Evolutionary conservation across 2,888 invertebrate genomes (phyloP).

Genomic region (Caenorhabditis japonica): DNA sequence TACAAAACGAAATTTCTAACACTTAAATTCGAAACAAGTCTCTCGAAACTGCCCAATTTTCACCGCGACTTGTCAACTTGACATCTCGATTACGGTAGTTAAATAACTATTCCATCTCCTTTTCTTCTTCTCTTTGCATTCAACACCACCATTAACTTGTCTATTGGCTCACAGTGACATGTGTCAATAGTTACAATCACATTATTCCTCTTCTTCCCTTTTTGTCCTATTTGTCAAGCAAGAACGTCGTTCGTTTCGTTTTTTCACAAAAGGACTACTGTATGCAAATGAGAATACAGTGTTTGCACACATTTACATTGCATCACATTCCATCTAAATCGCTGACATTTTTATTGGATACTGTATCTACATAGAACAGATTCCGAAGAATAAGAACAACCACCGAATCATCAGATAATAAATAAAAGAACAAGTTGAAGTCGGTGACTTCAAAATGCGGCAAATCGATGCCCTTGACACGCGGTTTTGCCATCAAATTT

Average conservation of each 20-base stretch:
- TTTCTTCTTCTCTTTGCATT: constrained; percentile 7
- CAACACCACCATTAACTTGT: constrained; percentile 13
- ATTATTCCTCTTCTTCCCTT: constrained; percentile 6
- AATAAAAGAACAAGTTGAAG: constrained; percentile 30
- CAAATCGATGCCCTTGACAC: constrained; percentile 50
- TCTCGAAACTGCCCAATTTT: too few relatives aligned
- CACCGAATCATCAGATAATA: constrained; percentile 3
- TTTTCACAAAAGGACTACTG: constrained; percentile 15
- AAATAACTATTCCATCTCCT: constrained; percentile 10
- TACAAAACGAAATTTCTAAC: too few relatives aligned
- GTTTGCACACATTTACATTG: constrained; percentile 35
- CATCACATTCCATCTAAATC: background rate
- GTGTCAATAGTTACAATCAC: constrained; percentile 39
- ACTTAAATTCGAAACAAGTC: too few relatives aligned
- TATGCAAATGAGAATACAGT: constrained; percentile 30
- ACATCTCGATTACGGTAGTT: constrained; percentile 42
- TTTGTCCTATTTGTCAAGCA: constrained; percentile 27
- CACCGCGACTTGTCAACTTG: constrained; percentile 35
- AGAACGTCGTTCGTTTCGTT: constrained; percentile 36
- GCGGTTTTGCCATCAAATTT: constrained; percentile 30
- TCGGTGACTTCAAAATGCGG: constrained; percentile 51
- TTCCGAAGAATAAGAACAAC: constrained; percentile 3
- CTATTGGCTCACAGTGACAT: constrained; percentile 21
- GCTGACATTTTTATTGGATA: constrained; percentile 20
- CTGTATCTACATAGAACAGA: constrained; percentile 9